Conservation (phyloP, 2,888 invertebrate species). For the Napeogenes inachia region DNA sequence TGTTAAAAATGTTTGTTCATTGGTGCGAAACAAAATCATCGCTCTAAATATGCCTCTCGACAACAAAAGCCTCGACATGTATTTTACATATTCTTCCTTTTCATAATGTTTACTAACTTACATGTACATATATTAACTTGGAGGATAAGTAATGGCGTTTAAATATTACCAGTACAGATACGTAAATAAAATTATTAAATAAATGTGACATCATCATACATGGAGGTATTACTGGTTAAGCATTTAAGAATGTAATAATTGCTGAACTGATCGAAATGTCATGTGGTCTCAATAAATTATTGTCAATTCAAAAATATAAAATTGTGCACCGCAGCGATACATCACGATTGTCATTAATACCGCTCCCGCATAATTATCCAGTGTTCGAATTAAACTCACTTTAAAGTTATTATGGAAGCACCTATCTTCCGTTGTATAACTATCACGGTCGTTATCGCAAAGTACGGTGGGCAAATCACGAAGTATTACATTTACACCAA, state of each 20-base stretch:
- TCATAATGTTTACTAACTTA: conserved; percentile 58
- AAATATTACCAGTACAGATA: conserved; percentile 52
- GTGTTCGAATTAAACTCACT: conserved; percentile 54
- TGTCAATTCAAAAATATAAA: conserved; percentile 34
- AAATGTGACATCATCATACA: conserved; percentile 26
- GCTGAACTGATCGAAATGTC: conserved; percentile 31
- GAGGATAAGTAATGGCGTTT: conserved; percentile 62
- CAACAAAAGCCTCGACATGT: conserved; percentile 59
- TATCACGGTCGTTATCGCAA: conserved; percentile 50
- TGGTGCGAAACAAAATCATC: conserved; percentile 67
- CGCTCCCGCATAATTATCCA: conserved; percentile 39
- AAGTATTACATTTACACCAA: conserved; percentile 6
- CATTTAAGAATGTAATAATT: conserved; percentile 30
- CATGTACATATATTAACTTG: conserved; percentile 51
- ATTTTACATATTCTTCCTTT: conserved; percentile 68
- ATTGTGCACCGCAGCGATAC: conserved; percentile 36
- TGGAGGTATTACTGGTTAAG: conserved; percentile 24
- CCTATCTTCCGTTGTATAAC: conserved; percentile 51
- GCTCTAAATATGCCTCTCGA: conserved; percentile 62
- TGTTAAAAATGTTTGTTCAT: conserved; percentile 65
- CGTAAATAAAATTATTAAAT: conserved; percentile 35
- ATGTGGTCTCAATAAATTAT: conserved; percentile 32
- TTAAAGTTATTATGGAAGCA: conserved; percentile 56
- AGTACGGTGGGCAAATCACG: conserved; percentile 25
- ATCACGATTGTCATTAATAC: conserved; percentile 43